Evolutionary conservation across 2,888 invertebrate genomes (phyloP), one percentile per base, ranked within the genome.

Genomic region (Pomacea canaliculata): DNA sequence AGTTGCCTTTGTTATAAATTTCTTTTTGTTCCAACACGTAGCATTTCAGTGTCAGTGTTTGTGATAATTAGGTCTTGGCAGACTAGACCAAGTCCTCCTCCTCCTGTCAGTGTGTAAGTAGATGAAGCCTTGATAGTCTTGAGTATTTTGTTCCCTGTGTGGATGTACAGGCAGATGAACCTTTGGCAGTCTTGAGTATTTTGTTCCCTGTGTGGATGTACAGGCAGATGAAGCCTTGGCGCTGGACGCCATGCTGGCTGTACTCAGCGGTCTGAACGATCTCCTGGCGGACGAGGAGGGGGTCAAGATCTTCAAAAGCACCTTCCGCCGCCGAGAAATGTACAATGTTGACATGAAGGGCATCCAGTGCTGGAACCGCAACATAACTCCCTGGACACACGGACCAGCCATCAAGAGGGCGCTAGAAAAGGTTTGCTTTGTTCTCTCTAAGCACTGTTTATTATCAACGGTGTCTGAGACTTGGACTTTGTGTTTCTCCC

Each of bases 141-240:
- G 37, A 37, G 23, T 23, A 23, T 23, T 23, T 23, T 23, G 23
- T 37, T 37, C 37, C 37, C 8, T 2, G 16, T 16, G 16, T 56
- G 7, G 8, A 7, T 56, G 51, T 56, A 8, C 51, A 56, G 51
- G 51, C 84, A 71, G 85, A 87, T 27, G 82, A 83, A 48, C 85
- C 87, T 19, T 74, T 87, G 70, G 82, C 86, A 37, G 37, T 37
- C 37, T 37, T 37, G 37, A 37, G 37, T 5, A 37, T 37, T 37
- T 5, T 37, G 37, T 37, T 37, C 1, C 37, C 37, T 37, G 37
- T 37, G 73, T 77, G 37, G 49, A 48, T 63, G 72, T 82, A 73
- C 84, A 88, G 88, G 83, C 84, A 71, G 85, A 87, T 27, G 82
- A 83, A 48, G 85, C 87, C n/a, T 74, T 87, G 70, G 82, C 86